Evolutionary conservation across 2,797 vertebrate species (phyloP).

Genomic region (Melanogrammus aeglefinus): DNA sequence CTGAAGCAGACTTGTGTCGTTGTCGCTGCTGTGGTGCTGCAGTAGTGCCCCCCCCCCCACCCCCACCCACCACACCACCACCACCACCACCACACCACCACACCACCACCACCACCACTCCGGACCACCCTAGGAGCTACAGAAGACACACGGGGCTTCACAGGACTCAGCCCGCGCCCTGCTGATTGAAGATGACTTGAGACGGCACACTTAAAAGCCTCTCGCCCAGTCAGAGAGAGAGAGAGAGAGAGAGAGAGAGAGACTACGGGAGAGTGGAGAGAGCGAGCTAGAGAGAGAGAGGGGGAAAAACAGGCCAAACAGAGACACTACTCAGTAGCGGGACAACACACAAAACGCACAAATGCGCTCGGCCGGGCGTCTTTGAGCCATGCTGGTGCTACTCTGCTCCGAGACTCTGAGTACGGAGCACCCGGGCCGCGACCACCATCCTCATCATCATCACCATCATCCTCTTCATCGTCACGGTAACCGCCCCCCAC

Average conservation of each 20-base stretch:
- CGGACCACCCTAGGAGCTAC: neutral
- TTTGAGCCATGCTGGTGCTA: conserved; percentile 70
- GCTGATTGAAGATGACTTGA: conserved; percentile 67
- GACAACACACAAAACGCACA: conserved; percentile 41
- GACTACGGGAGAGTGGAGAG: conserved; percentile 25
- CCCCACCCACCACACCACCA: no score
- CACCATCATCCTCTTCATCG: conserved; percentile 37
- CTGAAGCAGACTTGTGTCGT: conserved; percentile 50
- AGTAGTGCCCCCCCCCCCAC: no score
- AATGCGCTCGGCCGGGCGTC: conserved; percentile 55
- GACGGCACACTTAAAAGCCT: conserved; percentile 64
- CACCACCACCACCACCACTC: no score
- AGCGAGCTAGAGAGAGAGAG: conserved; percentile 40
- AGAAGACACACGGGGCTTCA: conserved; percentile 46
- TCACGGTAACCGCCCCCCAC: conserved; percentile 24
- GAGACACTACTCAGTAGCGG: conserved; percentile 11
- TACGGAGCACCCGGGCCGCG: conserved; percentile 64
- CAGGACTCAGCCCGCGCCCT: conserved; percentile 58
- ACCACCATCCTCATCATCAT: conserved; percentile 32
- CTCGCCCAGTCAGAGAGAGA: neutral
- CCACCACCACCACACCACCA: no score
- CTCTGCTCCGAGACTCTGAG: conserved; percentile 61
- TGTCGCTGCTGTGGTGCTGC: conserved; percentile 33
- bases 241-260: conserved; percentile 9
- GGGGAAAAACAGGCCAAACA: conserved; percentile 1